These are phyloP conservation scores for Periophthalmodon schlosseri DNA, from an alignment of 2,113 vertebrate species.

Conservation along the genomic window DNA sequence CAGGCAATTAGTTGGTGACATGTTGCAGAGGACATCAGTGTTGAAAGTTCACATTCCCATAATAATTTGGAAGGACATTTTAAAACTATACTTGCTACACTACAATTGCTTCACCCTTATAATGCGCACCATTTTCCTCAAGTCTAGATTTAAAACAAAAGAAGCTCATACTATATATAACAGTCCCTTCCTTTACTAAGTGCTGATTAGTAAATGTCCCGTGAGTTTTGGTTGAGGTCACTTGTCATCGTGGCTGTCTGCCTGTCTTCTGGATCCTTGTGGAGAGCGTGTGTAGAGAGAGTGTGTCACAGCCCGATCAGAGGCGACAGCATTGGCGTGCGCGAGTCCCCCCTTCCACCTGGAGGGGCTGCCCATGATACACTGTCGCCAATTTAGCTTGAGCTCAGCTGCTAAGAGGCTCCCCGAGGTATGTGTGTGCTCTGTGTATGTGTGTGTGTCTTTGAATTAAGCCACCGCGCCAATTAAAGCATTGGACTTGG, in stretches of 20 bases:
- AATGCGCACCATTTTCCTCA: background rate
- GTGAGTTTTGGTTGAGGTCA: constrained; percentile 44
- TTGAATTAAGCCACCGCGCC: constrained; percentile 71
- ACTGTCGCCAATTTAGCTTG: constrained; percentile 69
- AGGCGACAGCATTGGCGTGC: constrained; percentile 52
- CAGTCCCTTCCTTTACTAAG: constrained; percentile 35
- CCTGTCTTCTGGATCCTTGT: constrained; percentile 57
- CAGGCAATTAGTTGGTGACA: background rate
- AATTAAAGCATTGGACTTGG: constrained; percentile 72
- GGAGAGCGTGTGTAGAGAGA: constrained; percentile 48
- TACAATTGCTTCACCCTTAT: background rate
- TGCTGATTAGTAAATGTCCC: constrained; percentile 54
- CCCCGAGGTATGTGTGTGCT: constrained; percentile 68
- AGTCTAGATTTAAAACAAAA: constrained; percentile 24
- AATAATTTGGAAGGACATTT: background rate
- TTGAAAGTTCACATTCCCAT: background rate
- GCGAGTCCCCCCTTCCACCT: constrained; percentile 60
- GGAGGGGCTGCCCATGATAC: constrained; percentile 52
- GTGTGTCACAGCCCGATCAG: constrained; percentile 61
- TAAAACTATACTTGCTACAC: background rate
- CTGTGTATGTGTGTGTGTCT: constrained; percentile 49
- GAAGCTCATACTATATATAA: background rate
- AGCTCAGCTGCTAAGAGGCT: constrained; percentile 73
- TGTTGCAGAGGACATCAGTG: background rate
- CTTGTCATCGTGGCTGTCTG: constrained; percentile 58